These are phyloP conservation scores for Oryzias woworae DNA, from an alignment of 2,113 vertebrate genomes.

Conservation along the genomic window DNA sequence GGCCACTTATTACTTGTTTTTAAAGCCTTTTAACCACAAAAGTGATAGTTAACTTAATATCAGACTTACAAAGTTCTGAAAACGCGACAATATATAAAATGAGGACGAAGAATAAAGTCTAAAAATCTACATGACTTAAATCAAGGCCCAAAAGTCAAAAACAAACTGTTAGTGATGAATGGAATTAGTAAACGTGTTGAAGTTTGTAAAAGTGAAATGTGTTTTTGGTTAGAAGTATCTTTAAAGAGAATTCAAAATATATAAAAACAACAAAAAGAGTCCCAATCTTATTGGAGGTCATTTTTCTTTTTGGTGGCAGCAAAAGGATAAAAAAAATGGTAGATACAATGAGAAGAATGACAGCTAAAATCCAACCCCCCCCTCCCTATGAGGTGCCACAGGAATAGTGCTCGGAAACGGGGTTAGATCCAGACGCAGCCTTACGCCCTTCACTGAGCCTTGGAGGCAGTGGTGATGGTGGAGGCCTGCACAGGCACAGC, in stretches of 20 bases:
- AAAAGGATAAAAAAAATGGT: constrained; percentile 75
- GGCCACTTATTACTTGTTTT: constrained; percentile 78
- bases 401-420: constrained; percentile 56
- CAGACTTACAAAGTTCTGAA: constrained; percentile 68
- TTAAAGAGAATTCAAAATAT: constrained; percentile 73
- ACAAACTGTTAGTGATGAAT: constrained; percentile 74
- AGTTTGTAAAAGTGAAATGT: constrained; percentile 59
- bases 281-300: constrained; percentile 56
- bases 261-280: constrained; percentile 24
- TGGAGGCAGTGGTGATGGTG: constrained; percentile 96
- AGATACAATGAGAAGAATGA: constrained; percentile 53
- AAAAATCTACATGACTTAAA: constrained; percentile 87
- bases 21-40: constrained; percentile 84
- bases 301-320: constrained; percentile 81
- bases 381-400: constrained; percentile 39
- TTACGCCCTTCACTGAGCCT: constrained; percentile 88
- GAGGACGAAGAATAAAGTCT: constrained; percentile 73
- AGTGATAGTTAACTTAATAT: constrained; percentile 74
- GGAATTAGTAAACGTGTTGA: constrained; percentile 74
- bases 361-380: constrained; percentile 34
- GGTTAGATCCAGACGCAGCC: constrained; percentile 37
- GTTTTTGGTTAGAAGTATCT: constrained; percentile 96
- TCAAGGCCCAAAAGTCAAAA: constrained; percentile 80
- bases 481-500: constrained; percentile 80
- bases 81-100: constrained; percentile 54